Percentiles rank a stretch among this genome's conserved stretches.
phyloP scores from a whole-genome alignment of 2,888 invertebrate species.

The Empis stercorea region DNA sequence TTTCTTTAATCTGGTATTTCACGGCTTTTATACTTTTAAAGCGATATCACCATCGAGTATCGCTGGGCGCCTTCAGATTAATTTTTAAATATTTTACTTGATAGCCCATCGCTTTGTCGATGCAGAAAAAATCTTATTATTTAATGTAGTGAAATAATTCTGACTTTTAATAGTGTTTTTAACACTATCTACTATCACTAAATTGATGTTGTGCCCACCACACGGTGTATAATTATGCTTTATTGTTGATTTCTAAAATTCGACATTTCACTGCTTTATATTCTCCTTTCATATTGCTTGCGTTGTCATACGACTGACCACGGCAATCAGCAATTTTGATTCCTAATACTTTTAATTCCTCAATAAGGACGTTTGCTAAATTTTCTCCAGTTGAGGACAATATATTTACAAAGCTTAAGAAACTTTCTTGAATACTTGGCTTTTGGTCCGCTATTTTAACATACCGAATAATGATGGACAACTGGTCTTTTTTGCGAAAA shows the following conservation, averaged over 20 bases:
- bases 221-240: slow-evolving; percentile 1
- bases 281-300: slow-evolving; percentile 4
- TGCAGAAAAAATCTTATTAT: not conserved
- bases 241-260: slow-evolving; percentile 9
- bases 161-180: not conserved
- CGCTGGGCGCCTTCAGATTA: not conserved
- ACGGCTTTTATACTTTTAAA: not conserved
- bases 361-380: slow-evolving; percentile 2
- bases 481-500: slow-evolving; percentile 1
- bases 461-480: slow-evolving; percentile 3
- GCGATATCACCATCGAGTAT: not conserved
- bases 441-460: not conserved
- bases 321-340: slow-evolving; percentile 1
- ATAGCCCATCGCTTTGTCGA: not conserved
- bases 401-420: not conserved
- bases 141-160: not conserved
- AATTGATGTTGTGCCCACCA: not conserved
- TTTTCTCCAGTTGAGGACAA: not conserved
- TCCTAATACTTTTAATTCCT: slow-evolving; percentile 2
- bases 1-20: not conserved
- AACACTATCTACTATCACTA: not conserved
- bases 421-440: not conserved
- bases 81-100: not conserved
- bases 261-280: slow-evolving; percentile 2
- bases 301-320: slow-evolving; percentile 1